Conservation (phyloP, 2,113 vertebrate species). For the Pardalotus punctatus region DNA sequence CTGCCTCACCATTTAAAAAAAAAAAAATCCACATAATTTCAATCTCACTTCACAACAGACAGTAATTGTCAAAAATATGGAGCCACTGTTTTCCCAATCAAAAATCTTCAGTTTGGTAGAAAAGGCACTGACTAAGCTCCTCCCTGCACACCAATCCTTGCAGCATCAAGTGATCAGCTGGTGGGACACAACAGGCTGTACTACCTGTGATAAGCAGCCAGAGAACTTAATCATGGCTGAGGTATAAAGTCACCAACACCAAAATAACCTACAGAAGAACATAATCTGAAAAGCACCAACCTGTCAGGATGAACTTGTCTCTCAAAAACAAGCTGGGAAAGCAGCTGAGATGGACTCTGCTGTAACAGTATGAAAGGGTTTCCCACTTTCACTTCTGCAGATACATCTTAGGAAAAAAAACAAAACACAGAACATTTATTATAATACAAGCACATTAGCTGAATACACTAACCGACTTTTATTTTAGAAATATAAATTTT, state of each 20-base stretch:
- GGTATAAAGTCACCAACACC: neutral
- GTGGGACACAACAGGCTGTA: neutral
- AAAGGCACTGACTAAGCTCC: neutral
- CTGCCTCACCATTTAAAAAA: neutral
- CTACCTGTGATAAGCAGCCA: neutral
- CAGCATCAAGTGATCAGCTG: neutral
- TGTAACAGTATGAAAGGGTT: conserved; percentile 92
- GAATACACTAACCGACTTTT: neutral
- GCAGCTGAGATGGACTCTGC: conserved; percentile 86
- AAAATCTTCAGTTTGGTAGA: neutral
- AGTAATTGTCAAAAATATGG: neutral
- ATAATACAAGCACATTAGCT: neutral
- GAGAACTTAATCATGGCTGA: neutral
- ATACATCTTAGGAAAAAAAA: conserved; percentile 72
- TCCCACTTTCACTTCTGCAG: conserved; percentile 82
- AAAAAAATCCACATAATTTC: neutral
- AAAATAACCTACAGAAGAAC: neutral
- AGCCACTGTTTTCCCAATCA: neutral
- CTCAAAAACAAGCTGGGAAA: conserved; percentile 92
- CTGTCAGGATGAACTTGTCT: conserved; percentile 91
- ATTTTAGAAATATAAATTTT: neutral
- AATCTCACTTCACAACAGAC: neutral
- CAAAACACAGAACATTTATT: neutral
- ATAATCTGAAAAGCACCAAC: conserved; percentile 66
- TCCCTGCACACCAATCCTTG: neutral